Percentiles rank a stretch among this genome's conserved stretches.
phyloP scores from a whole-genome alignment of 2,888 invertebrate species.

The Tridacna gigas region DNA sequence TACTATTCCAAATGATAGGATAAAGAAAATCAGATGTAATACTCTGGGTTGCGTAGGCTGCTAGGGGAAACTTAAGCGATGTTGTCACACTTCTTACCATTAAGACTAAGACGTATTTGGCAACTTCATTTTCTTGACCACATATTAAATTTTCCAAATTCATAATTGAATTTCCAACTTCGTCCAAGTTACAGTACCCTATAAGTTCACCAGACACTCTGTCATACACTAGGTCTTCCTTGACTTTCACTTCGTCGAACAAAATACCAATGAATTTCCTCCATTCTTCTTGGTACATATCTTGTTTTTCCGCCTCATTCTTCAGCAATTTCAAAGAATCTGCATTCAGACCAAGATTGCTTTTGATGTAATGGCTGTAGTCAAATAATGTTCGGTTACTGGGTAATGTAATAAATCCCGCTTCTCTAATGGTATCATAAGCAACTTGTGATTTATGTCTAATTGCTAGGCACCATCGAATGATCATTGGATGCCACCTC shows the following conservation, averaged over 20 bases:
- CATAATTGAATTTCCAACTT: constrained; percentile 49
- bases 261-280: constrained; percentile 50
- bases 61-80: constrained; percentile 30
- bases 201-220: constrained; percentile 60
- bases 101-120: constrained; percentile 52
- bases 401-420: constrained; percentile 45
- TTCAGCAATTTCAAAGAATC: constrained; percentile 40
- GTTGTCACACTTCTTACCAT: constrained; percentile 53
- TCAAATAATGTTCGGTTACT: constrained; percentile 54
- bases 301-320: constrained; percentile 37
- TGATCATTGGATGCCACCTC: constrained; percentile 50
- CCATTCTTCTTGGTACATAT: constrained; percentile 19
- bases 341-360: constrained; percentile 30
- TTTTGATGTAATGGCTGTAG: constrained; percentile 47
- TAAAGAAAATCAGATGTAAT: constrained; percentile 27
- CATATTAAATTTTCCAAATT: constrained; percentile 38
- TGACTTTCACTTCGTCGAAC: constrained; percentile 63
- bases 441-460: constrained; percentile 30
- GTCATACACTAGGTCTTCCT: constrained; percentile 62
- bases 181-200: constrained; percentile 55
- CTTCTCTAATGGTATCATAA: constrained; percentile 29
- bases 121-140: constrained; percentile 3
- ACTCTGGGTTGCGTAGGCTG: constrained; percentile 30
- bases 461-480: constrained; percentile 43
- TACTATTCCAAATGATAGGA: constrained; percentile 17